Conservation (phyloP, 2,888 invertebrate species). For the Gari tellinella region DNA sequence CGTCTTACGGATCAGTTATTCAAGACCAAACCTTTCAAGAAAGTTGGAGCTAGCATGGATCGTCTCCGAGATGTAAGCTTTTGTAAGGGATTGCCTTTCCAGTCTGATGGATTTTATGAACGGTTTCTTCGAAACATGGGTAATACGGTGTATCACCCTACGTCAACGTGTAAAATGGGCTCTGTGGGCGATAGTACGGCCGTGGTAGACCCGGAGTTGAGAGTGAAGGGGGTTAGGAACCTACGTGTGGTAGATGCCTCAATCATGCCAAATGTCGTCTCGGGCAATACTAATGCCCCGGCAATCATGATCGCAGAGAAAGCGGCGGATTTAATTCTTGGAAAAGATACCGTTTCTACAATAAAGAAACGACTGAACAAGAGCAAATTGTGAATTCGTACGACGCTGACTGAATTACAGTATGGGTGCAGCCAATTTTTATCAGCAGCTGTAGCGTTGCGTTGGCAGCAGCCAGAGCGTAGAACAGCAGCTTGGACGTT, state of each 20-base stretch:
- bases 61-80: background rate
- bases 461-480: too few species aligned
- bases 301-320: slow-evolving; percentile 57
- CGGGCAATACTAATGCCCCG: slow-evolving; percentile 49
- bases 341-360: slow-evolving; percentile 27
- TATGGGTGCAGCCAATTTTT: too few species aligned
- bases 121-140: slow-evolving; percentile 32
- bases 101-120: slow-evolving; percentile 27
- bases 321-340: slow-evolving; percentile 44
- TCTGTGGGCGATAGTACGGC: slow-evolving; percentile 14
- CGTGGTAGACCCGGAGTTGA: slow-evolving; percentile 40
- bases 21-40: slow-evolving; percentile 21
- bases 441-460: too few species aligned
- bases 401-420: too few species aligned
- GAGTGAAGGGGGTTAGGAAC: slow-evolving; percentile 36
- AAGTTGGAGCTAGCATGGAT: slow-evolving; percentile 14
- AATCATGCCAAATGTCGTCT: slow-evolving; percentile 38
- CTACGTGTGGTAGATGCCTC: slow-evolving; percentile 47
- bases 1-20: slow-evolving; percentile 13
- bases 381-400: too few species aligned
- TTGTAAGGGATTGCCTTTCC: slow-evolving; percentile 16
- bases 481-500: too few species aligned
- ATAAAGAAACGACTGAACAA: slow-evolving; percentile 12
- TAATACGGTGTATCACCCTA: slow-evolving; percentile 36
- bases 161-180: slow-evolving; percentile 54